A percentile compares a stretch with the other conserved stretches of the same genome.
Evolutionary conservation across 2,888 invertebrate species (phyloP).

Genomic region (Corbicula japonica): DNA sequence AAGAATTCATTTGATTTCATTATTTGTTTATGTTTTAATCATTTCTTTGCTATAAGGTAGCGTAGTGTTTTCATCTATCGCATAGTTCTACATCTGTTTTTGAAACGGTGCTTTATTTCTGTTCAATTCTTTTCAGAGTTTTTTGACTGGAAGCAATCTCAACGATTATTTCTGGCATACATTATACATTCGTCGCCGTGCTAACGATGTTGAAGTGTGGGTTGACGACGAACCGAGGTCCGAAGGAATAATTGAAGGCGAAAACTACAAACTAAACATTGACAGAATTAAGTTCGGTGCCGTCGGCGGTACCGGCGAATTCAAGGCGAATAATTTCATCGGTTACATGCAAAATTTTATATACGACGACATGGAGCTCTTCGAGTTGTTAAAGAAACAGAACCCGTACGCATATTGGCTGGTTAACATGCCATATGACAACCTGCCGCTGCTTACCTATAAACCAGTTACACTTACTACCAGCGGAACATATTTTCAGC

Average conservation of each 20-base stretch:
- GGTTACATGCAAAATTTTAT: constrained; percentile 80
- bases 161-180: constrained; percentile 86
- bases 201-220: constrained; percentile 81
- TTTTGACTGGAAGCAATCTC: constrained; percentile 73
- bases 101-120: no score
- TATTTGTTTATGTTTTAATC: no score
- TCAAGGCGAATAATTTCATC: constrained; percentile 67
- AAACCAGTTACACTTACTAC: constrained; percentile 78
- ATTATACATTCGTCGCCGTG: constrained; percentile 82
- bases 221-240: constrained; percentile 77
- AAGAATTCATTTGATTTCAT: no score
- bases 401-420: constrained; percentile 63
- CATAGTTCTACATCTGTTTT: no score
- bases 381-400: constrained; percentile 57
- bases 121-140: constrained; percentile 71
- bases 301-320: constrained; percentile 39
- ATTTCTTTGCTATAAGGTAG: no score
- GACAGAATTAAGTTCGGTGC: constrained; percentile 76
- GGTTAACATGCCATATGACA: constrained; percentile 41
- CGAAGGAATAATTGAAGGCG: constrained; percentile 70
- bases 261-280: constrained; percentile 73
- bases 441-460: constrained; percentile 68
- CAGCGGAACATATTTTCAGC: constrained; percentile 66
- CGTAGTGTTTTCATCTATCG: no score
- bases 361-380: constrained; percentile 74